Evolutionary conservation across 2,888 invertebrate species (phyloP), one percentile per base, ranked within the genome.

Genomic region (Cataglyphis rosenhaueri): DNA sequence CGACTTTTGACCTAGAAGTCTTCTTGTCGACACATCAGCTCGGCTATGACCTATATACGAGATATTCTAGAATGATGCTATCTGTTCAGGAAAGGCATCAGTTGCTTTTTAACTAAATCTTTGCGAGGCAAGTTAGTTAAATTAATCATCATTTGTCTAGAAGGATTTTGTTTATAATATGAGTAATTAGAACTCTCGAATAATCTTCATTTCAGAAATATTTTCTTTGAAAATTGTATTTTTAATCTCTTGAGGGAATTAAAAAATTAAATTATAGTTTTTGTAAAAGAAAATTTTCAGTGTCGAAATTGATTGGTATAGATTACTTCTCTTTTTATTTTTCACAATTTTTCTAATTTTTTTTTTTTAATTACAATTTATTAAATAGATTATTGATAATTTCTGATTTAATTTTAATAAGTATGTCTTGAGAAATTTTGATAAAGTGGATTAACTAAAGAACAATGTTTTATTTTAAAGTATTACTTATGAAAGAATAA

Each of bases 1-100:
- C 35, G 65, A 71, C 76, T 41, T 3, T 32, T 68, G 70, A 70
- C 65, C 66, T 25, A 66, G 32, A 81, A 65, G 35, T 81, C 15
- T 10, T 41, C 57, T 57, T 18, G 59, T 71, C 73, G 32, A 12
- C 57, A 41, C 15, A 35, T 52, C 41, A 55, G n/a, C 38, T 71
- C 38, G 57, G 41, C 29, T 18, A 10, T 41, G 59, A 44, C 57
- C 57, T 59, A 44, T 70, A 73, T 73, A 44, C 44, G 44, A 8
- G 18, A 32, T 44, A 6, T 21, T 21, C n/a, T 32, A 25, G n/a
- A 55, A 66, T 18, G 55, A 55, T 18, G 32, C 1, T 35, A 25
- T 15, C 0, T 25, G 6, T n/a, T 62, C 21, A 3, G 55, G 55
- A 41, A 3, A 35, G 8, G 9, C 9, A 59, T 71, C 18, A 15